Conservation (phyloP, 2,797 vertebrate species). For the Meda fulgida region DNA sequence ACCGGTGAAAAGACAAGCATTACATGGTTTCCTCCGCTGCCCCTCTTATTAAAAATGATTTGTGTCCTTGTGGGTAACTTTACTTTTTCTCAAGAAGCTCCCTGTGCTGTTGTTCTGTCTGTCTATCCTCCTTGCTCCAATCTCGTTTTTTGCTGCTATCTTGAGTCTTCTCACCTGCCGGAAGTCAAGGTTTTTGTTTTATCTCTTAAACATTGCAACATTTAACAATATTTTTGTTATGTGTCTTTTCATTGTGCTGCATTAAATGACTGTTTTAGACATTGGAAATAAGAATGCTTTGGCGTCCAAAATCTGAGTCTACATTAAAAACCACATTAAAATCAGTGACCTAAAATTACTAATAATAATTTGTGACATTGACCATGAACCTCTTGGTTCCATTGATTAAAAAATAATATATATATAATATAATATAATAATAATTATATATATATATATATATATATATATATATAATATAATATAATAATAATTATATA, state of each 20-base stretch:
- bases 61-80: not conserved
- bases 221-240: too few species aligned
- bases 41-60: not conserved
- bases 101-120: not conserved
- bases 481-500: too few species aligned
- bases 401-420: too few species aligned
- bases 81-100: not conserved
- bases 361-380: too few species aligned
- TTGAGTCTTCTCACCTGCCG: not conserved
- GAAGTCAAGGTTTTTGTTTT: not conserved
- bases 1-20: not conserved
- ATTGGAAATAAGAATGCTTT: not conserved
- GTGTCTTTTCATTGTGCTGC: not conserved
- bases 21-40: not conserved
- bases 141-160: not conserved
- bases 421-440: too few species aligned
- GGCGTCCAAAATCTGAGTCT: too few species aligned
- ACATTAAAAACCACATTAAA: too few species aligned
- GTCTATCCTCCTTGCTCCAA: not conserved
- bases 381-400: too few species aligned
- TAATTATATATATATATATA: too few species aligned
- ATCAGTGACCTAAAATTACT: too few species aligned
- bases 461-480: too few species aligned
- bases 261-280: not conserved
- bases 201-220: not conserved